Conservation (phyloP, 2,888 invertebrate species). For the Augiades crinisus region DNA sequence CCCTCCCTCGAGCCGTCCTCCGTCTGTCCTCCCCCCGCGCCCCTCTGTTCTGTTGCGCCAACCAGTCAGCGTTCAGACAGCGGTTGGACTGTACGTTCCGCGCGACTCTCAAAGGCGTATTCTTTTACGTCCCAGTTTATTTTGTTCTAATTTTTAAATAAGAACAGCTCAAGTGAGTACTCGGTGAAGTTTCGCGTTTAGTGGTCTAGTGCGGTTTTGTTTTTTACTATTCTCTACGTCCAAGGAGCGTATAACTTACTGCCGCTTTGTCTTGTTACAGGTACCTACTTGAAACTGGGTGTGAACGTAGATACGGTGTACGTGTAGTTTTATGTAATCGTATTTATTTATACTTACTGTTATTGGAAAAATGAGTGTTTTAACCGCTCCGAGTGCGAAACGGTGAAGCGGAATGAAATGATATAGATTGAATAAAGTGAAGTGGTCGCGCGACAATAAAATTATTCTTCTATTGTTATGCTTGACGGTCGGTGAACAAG, state of each 20-base stretch:
- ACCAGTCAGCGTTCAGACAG: constrained; percentile 66
- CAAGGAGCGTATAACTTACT: constrained; percentile 52
- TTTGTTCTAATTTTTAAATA: constrained; percentile 62
- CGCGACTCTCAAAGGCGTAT: constrained; percentile 36
- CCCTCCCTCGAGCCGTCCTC: constrained; percentile 70
- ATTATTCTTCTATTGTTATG: constrained; percentile 53
- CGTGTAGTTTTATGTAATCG: constrained; percentile 78
- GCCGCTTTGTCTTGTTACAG: constrained; percentile 79
- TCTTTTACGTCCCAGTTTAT: constrained; percentile 73
- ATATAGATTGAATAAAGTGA: constrained; percentile 43
- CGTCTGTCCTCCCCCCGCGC: constrained; percentile 58
- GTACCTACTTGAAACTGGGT: constrained; percentile 72
- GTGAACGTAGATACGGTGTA: constrained; percentile 77
- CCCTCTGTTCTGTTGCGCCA: constrained; percentile 47
- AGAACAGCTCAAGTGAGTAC: constrained; percentile 55
- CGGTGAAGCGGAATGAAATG: constrained; percentile 51
- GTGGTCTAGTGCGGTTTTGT: constrained; percentile 5
- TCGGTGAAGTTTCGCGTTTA: constrained; percentile 39
- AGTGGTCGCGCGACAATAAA: constrained; percentile 48
- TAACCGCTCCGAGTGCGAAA: constrained; percentile 42
- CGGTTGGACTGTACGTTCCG: constrained; percentile 45
- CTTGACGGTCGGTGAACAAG: constrained; percentile 56
- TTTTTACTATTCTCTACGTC: constrained; percentile 20
- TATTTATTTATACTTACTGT: constrained; percentile 48
- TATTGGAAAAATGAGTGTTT: constrained; percentile 52